Evolutionary conservation across 2,888 invertebrate species (phyloP).

Genomic region (Lasioglossum vierecki): DNA sequence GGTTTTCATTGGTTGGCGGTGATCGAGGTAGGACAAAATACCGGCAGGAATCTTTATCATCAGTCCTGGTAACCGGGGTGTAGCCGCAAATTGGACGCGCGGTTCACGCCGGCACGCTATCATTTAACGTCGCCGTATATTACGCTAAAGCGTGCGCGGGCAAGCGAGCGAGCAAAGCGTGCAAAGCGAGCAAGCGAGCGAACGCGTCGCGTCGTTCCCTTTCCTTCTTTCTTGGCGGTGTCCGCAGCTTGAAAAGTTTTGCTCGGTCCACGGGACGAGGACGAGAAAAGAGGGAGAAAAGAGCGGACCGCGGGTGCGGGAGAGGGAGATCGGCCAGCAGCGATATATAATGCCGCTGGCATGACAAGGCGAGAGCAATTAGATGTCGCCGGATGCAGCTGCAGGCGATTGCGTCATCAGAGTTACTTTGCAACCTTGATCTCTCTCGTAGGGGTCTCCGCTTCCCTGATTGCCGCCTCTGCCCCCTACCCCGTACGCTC

Average conservation of each 20-base stretch:
- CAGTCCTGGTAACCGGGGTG: constrained; percentile 20
- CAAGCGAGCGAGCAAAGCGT: neutral
- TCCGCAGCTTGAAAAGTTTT: constrained; percentile 41
- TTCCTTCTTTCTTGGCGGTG: constrained; percentile 29
- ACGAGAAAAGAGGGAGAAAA: constrained; percentile 27
- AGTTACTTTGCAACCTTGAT: constrained; percentile 81
- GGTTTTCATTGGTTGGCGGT: constrained; percentile 1
- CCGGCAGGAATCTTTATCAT: constrained; percentile 49
- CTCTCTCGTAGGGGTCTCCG: constrained; percentile 73
- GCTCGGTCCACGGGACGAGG: constrained; percentile 36
- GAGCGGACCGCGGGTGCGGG: constrained; percentile 28
- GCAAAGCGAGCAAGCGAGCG: neutral
- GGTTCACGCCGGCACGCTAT: constrained; percentile 41
- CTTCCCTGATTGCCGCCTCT: constrained; percentile 43
- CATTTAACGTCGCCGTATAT: constrained; percentile 53
- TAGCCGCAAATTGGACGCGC: constrained; percentile 44
- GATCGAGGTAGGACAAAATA: constrained; percentile 33
- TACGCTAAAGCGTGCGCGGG: constrained; percentile 31
- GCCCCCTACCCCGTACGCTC: neutral
- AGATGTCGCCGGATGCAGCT: constrained; percentile 83
- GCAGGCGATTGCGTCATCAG: constrained; percentile 80
- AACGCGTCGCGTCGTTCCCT: constrained; percentile 18
- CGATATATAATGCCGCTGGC: constrained; percentile 71
- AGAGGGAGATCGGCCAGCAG: constrained; percentile 63
- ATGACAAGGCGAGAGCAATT: constrained; percentile 79